Evolutionary conservation across 2,113 vertebrate species (phyloP), one percentile per base, ranked within the genome.

Genomic region (Turdus rufiventris): DNA sequence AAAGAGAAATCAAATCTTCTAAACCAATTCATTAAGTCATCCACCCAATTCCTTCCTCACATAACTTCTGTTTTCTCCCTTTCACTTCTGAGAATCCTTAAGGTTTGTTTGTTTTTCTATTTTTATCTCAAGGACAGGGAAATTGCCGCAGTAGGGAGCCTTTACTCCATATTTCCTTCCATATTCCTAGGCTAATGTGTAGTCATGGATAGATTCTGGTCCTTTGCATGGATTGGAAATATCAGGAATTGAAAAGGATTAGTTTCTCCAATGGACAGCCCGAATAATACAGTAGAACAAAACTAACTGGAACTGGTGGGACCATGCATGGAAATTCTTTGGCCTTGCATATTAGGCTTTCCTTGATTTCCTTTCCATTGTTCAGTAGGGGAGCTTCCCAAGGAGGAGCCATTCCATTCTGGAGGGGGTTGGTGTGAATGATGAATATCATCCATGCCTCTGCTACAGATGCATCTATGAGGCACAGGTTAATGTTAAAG

Each of bases 21-120:
- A 77, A 89, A 63, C 14, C 4, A 17, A 10, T 92, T 88, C 3
- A 33, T 34, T 23, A 65, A 48, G 26, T 18, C 29, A 81, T 48
- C 23, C 8, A 63, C 10, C 18, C 1, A 8, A n/a, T 50, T 88
- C 28, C 43, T 86, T 93, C 50, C 51, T 89, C 17, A 5, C 18
- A 6, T 63, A 58, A 75, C 33, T 67, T 93, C 19, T 3, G 8
- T 63, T 85, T 80, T 74, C 11, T 4, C 31, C 15, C 66, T 88
- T 73, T 29, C 5, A 53, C 5, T 89, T 77, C 28, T 40, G 29
- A 50, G 40, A 62, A n/a, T 58, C 24, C 26, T 45, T 62, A 38
- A 48, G 9, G 4, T 40, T 33, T 42, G 21, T 1, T 58, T 8
- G 36, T 75, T n/a, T 43, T 45, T 5, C 1, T 68, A 0, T 58